phyloP scores from a whole-genome alignment of 2,797 vertebrate genomes.

The Takifugu ocellatus region DNA sequence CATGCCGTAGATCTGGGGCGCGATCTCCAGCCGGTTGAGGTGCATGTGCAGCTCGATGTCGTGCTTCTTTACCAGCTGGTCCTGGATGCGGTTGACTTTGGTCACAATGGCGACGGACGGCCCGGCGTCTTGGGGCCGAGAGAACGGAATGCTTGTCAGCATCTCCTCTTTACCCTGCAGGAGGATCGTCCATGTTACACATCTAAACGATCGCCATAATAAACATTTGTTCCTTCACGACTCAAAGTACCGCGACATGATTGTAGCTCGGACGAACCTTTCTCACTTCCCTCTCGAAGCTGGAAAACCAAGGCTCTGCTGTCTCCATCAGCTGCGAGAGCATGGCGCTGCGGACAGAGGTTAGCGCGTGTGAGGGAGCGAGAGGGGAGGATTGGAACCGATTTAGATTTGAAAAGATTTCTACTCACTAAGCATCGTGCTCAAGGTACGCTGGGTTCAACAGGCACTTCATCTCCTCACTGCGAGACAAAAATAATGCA shows the following conservation, averaged over 20 bases:
- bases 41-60: conserved; percentile 97
- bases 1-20: conserved; percentile 98
- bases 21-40: conserved; percentile 95
- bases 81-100: conserved; percentile 98
- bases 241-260: too few species aligned
- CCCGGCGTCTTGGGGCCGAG: conserved; percentile 91
- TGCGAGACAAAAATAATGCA: conserved; percentile 51
- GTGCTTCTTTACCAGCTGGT: conserved; percentile 96
- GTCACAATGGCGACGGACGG: conserved; percentile 96
- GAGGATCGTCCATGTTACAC: conserved; percentile 2
- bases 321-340: conserved; percentile 97
- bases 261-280: conserved; percentile 77
- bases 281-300: conserved; percentile 91
- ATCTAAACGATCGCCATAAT: too few species aligned
- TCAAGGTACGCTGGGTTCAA: conserved; percentile 90
- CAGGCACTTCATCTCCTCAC: conserved; percentile 93
- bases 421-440: conserved; percentile 96
- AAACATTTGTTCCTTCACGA: too few species aligned
- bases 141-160: conserved; percentile 92
- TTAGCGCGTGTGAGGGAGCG: not conserved
- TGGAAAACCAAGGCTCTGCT: conserved; percentile 97
- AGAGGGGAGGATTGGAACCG: not conserved
- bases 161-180: conserved; percentile 91
- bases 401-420: conserved; percentile 5
- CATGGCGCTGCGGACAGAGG: conserved; percentile 79